Evolutionary conservation across 2,888 invertebrate genomes (phyloP).

Genomic region (Buathra laborator): DNA sequence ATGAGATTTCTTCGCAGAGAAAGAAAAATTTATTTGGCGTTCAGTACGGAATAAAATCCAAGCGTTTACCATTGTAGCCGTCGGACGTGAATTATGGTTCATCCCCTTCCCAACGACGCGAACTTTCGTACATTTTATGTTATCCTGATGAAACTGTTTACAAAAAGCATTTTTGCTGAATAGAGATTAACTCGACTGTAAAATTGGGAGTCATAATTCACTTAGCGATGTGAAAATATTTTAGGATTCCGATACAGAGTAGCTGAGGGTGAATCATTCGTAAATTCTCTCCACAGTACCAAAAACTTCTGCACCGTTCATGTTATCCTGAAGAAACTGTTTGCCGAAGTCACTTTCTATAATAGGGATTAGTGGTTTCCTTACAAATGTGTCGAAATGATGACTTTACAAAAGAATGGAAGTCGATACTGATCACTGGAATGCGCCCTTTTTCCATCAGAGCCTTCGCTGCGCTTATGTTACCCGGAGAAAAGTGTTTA

Average conservation of each 20-base stretch:
- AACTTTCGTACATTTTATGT: slow-evolving; percentile 34
- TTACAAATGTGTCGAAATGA: not conserved
- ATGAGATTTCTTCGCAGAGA: slow-evolving; percentile 11
- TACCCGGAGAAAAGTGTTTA: slow-evolving; percentile 72
- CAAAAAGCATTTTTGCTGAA: slow-evolving; percentile 69
- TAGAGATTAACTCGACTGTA: slow-evolving; percentile 56
- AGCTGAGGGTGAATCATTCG: too few relatives aligned
- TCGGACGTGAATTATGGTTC: not conserved
- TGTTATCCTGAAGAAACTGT: slow-evolving; percentile 35
- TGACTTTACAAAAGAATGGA: not conserved
- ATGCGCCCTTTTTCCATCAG: not conserved
- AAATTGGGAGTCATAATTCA: slow-evolving; percentile 47
- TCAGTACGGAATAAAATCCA: not conserved
- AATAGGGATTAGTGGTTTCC: slow-evolving; percentile 36
- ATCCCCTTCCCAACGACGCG: not conserved
- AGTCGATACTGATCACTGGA: not conserved
- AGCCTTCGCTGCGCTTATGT: slow-evolving; percentile 47
- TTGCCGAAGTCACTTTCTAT: slow-evolving; percentile 59
- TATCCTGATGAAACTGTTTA: slow-evolving; percentile 60
- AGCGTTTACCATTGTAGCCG: not conserved
- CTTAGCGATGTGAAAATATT: too few relatives aligned
- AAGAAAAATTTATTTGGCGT: not conserved
- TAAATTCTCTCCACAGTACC: too few relatives aligned
- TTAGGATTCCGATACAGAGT: too few relatives aligned
- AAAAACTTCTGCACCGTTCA: not conserved